Evolutionary conservation across 2,888 invertebrate species (phyloP).

Genomic region (Heliconius sara): DNA sequence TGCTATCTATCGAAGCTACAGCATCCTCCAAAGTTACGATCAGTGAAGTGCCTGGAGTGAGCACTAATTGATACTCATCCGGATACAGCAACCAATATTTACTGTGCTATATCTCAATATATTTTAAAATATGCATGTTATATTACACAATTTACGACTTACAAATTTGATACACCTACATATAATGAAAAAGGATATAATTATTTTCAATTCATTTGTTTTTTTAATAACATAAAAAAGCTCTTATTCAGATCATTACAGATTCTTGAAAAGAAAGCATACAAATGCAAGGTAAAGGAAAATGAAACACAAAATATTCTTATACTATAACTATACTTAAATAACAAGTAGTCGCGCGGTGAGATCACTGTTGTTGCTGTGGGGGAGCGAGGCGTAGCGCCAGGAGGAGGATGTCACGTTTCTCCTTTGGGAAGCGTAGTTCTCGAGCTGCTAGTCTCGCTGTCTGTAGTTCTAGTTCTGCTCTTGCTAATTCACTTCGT

Average conservation of each 20-base stretch:
- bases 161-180: neutral
- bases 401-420: constrained; percentile 95
- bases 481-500: constrained; percentile 90
- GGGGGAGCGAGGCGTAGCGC: constrained; percentile 91
- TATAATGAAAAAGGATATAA: neutral
- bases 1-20: constrained; percentile 10
- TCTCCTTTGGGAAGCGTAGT: constrained; percentile 96
- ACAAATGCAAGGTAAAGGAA: constrained; percentile 37
- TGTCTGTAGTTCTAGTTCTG: constrained; percentile 93
- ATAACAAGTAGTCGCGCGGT: constrained; percentile 68
- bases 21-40: constrained; percentile 2
- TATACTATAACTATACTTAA: constrained; percentile 77
- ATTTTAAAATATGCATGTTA: neutral
- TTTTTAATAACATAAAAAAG: neutral
- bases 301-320: constrained; percentile 65
- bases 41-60: constrained; percentile 4
- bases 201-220: neutral
- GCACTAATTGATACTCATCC: constrained; percentile 23
- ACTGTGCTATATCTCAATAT: neutral
- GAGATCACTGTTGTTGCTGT: constrained; percentile 79
- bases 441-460: constrained; percentile 95
- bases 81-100: constrained; percentile 5
- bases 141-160: constrained; percentile 8
- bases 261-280: neutral
- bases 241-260: neutral